phyloP scores from a whole-genome alignment of 2,888 invertebrate species.

The Nemoura dubitans region DNA sequence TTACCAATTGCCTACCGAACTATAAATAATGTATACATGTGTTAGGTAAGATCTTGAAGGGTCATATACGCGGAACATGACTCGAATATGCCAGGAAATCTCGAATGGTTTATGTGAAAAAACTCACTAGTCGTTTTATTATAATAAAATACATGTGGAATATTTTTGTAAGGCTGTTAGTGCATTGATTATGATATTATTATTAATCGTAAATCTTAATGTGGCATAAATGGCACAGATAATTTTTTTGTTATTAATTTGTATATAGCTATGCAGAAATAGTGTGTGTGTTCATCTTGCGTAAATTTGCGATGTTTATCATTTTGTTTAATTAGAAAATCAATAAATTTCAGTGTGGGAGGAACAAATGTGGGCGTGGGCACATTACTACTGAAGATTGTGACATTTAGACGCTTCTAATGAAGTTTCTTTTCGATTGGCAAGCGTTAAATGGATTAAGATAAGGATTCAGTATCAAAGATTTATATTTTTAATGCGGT shows the following conservation, averaged over 20 bases:
- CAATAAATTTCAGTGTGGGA: background rate
- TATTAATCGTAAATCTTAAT: background rate
- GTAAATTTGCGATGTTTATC: background rate
- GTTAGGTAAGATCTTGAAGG: background rate
- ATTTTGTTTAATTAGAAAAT: background rate
- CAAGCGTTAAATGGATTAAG: background rate
- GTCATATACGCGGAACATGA: background rate
- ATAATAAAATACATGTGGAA: background rate
- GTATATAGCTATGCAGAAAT: background rate
- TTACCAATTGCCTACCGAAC: background rate
- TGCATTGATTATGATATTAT: background rate
- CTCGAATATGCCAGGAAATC: background rate
- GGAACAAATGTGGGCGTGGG: background rate
- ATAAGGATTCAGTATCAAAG: background rate
- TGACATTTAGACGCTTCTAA: background rate
- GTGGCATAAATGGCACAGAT: background rate
- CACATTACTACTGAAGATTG: background rate
- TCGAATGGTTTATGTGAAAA: background rate
- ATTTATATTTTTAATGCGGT: background rate
- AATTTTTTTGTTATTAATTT: no score
- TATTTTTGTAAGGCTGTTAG: background rate
- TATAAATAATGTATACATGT: background rate
- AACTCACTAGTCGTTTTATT: background rate
- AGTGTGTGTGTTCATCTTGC: background rate
- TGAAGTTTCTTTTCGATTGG: background rate